Base-by-base conservation (phyloP, 2,888 invertebrate genomes). In the Allygus modestus region DNA sequence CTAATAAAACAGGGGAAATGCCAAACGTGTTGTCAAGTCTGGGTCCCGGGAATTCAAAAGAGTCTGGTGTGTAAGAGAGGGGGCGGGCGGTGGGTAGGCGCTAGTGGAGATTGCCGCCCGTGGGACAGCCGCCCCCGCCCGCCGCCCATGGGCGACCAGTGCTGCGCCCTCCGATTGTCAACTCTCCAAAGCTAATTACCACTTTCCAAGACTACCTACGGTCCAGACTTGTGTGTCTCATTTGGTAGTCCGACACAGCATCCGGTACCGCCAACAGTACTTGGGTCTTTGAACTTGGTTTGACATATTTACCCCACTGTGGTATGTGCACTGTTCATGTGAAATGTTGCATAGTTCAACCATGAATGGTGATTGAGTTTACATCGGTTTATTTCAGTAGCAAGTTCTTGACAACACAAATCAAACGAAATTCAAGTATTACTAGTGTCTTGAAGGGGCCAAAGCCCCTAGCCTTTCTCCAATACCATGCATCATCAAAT, bases 191-290 rank as follows among this genome's bases (percentile, higher is more conserved):
- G 12, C 1, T 31, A 31, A 65, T 65, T 65, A 65, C 15, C 65
- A 65, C 65, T 65, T 65, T 28, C 65, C 65, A 65, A 54, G 65
- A 65, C n/a, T 28, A 65, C 65, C 65, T 28, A 65, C 65, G 23
- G 58, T 46, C 9, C 46, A 58, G 23, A 58, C 58, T 51, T 58
- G 58, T 23, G 23, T 20, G 20, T 15, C 9, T 58, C 20, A 58
- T 58, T 58, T 58, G 58, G 20, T 23, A 58, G 58, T 58, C 58
- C 58, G 23, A 58, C 20, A n/a, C 51, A n/a, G 5, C 12, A 7
- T 7, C 4, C 1, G 46, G 12, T 15, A 12, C 20, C 58, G 46
- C 58, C 58, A 20, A 58, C 58, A 58, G 26, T 23, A 5, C 58
- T 26, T 58, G 58, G 58, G 58, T 58, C 58, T 58, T 58, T 58